Evolutionary conservation across 2,888 invertebrate genomes (phyloP), one percentile per base, ranked within the genome.

Genomic region (Sphecodes monilicornis): DNA sequence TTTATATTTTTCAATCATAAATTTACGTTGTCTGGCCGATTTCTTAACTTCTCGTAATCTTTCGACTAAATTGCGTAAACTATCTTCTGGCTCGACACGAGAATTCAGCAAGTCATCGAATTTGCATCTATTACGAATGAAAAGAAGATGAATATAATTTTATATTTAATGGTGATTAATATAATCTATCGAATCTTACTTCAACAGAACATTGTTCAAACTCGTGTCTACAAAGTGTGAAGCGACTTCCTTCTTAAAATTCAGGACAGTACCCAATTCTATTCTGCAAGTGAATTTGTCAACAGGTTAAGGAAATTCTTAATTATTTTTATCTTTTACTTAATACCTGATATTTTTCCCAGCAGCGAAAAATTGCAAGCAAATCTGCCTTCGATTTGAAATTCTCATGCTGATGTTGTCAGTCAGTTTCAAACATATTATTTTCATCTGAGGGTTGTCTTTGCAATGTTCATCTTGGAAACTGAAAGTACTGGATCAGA

Each of bases 401-500:
- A 93, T 91, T 64, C 90, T 82, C 26, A 91, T 77, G 66, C 89
- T 86, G 36, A 92, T 73, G 39, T 85, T 88, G 43, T 90, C 75
- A 75, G 91, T 93, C 68, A 92, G n/a, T 18, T 83, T 91, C 43
- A 92, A 73, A 70, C 90, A 91, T 46, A 93, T 88, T n/a, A 77
- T 75, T 77, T 89, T 90, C 1, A 91, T 74, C n/a, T 84, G 76
- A 18, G 29, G 75, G 4, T 66, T 68, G 0, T 82, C 50, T 29
- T 85, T 57, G 11, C 68, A 11, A 54, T 54, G 36, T 10, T 64
- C 26, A 41, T 54, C 10, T 8, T 22, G 32, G 5, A 11, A 36
- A 6, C 85, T 84, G 57, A 18, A 54, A 73, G 18, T 57, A 3
- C 26, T 43, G 46, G 13, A 32, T 22, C 5, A 54, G 22, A 22